phyloP scores from a whole-genome alignment of 2,797 vertebrate genomes.

The Pampus argenteus region DNA sequence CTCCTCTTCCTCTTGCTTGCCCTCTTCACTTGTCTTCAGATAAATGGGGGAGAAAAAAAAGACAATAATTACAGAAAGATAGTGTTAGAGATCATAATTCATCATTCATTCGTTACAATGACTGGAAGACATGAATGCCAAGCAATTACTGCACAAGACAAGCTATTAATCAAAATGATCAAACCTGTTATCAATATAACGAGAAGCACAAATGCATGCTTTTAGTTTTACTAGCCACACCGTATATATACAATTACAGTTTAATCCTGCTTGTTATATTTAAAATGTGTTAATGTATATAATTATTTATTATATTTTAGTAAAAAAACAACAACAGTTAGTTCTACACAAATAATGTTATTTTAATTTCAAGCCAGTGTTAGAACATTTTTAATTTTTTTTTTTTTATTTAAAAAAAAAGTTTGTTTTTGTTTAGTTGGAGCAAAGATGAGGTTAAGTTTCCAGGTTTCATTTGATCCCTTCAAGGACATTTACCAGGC shows the following conservation, averaged over 20 bases:
- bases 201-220: slow-evolving; percentile 63
- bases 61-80: slow-evolving; percentile 27
- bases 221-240: slow-evolving; percentile 36
- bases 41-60: slow-evolving; percentile 30
- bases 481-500: slow-evolving; percentile 84
- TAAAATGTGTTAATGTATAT: slow-evolving; percentile 32
- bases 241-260: neutral
- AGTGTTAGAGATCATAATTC: slow-evolving; percentile 6
- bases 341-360: slow-evolving; percentile 10
- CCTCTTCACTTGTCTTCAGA: slow-evolving; percentile 67
- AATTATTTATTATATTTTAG: slow-evolving; percentile 1
- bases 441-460: slow-evolving; percentile 13
- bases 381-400: too few species aligned
- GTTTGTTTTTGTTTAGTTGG: slow-evolving; percentile 38
- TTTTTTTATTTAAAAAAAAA: too few species aligned
- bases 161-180: slow-evolving; percentile 21
- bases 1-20: slow-evolving; percentile 58
- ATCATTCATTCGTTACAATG: slow-evolving; percentile 21
- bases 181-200: slow-evolving; percentile 23
- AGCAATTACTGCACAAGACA: slow-evolving; percentile 40
- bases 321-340: slow-evolving; percentile 20
- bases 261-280: slow-evolving; percentile 27
- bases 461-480: slow-evolving; percentile 54
- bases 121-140: slow-evolving; percentile 25
- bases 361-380: slow-evolving; percentile 24